Evolutionary conservation across 2,888 invertebrate species (phyloP), one percentile per base, ranked within the genome.

Genomic region (Urechis unicinctus): DNA sequence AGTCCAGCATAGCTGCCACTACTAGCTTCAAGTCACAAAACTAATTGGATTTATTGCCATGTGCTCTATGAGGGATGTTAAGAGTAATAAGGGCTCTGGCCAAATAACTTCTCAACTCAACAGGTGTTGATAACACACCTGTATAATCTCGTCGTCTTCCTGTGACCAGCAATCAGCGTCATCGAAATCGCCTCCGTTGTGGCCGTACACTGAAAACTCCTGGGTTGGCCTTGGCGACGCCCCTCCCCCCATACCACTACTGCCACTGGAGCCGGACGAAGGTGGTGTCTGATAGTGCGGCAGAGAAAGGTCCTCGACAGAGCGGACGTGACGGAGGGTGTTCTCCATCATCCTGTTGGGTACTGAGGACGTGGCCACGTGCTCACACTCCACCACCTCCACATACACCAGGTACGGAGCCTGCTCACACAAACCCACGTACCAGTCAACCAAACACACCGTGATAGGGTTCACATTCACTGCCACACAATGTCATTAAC

Each of bases 381-480:
- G 88, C 56, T 88, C 86, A 51, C 91, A 88, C 79, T 94, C 93
- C 45, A 94, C 82, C 5, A 95, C 94, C 81, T 98, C 98, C 56
- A 97, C 90, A 80, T 97, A 98, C 75, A 98, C 88, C 73, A 98
- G 90, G 80, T 94, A 98, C 0, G 98, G 98, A 50, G 97, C 95
- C 87, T 88, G 66, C 36, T 13, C 9, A 36, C 9, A 36, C 9
- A 17, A 17, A 9, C 9, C 36, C 17, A 9, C 9, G 17, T 13
- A 17, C 36, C 9, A 13, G 36, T 36, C 17, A 9, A 36, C 17
- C 36, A 36, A 36, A 17, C 36, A n/a, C n/a, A n/a, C n/a, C n/a
- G n/a, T n/a, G n/a, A n/a, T n/a, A n/a, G n/a, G n/a, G n/a, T n/a
- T n/a, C n/a, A n/a, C n/a, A n/a, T n/a, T n/a, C n/a, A n/a, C n/a